Percentiles rank a stretch among this genome's conserved stretches.
These are phyloP conservation scores for Ceratina calcarata DNA, from an alignment of 1,140 invertebrate species.

Conservation along the genomic window DNA sequence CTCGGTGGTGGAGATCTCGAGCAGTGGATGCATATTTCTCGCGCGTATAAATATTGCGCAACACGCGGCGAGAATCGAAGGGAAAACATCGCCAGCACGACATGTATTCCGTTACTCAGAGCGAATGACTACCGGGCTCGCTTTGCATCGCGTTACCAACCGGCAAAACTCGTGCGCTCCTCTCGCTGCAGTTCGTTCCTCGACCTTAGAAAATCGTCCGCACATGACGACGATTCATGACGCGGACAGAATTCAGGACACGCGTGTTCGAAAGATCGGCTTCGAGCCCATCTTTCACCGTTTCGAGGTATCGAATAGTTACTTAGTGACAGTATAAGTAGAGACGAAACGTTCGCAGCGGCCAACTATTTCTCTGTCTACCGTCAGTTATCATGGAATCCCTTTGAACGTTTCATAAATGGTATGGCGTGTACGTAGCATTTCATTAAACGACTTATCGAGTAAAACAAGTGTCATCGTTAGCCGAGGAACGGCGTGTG, in stretches of 20 bases:
- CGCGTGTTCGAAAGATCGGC: neutral
- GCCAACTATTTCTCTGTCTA: too few relatives aligned
- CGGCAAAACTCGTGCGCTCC: neutral
- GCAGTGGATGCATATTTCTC: conserved; percentile 22
- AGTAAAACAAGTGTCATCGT: neutral
- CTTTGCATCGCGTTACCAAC: conserved; percentile 47
- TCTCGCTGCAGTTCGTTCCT: conserved; percentile 16
- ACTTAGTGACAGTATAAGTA: too few relatives aligned
- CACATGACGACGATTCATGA: conserved; percentile 15
- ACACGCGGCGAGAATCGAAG: conserved; percentile 53
- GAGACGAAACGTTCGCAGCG: too few relatives aligned
- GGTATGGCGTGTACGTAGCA: too few relatives aligned
- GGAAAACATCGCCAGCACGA: conserved; percentile 55
- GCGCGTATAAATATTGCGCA: conserved; percentile 55
- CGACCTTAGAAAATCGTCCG: conserved; percentile 10
- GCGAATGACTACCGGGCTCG: conserved; percentile 51
- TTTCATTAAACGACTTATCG: too few relatives aligned
- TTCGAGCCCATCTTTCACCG: conserved; percentile 2
- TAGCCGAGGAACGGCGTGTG: neutral
- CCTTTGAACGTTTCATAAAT: too few relatives aligned
- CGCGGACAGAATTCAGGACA: neutral
- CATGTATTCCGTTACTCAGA: conserved; percentile 63
- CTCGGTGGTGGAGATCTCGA: neutral
- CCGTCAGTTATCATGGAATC: too few relatives aligned
- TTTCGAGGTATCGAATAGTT: neutral